phyloP scores from a whole-genome alignment of 1,140 invertebrate species.

The Tribolium castaneum region DNA sequence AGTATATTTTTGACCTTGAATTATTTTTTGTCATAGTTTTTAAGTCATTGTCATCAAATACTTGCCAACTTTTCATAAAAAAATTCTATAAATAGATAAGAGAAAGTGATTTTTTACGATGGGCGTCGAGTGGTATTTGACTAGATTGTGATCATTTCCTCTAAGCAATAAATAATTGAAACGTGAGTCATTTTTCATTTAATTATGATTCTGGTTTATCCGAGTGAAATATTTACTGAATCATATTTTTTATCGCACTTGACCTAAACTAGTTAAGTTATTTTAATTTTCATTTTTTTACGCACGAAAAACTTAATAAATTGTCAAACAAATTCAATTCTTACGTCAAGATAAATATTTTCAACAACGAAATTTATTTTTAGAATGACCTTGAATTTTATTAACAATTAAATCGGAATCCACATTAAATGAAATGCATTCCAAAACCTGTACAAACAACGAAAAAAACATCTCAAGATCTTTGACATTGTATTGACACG shows the following conservation, averaged over 20 bases:
- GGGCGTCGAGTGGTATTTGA: background rate
- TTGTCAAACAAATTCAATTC: background rate
- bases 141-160: background rate
- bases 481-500: background rate
- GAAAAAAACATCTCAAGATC: background rate
- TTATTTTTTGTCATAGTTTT: no score
- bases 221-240: no score
- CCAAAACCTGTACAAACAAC: background rate
- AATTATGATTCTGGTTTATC: background rate
- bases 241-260: no score
- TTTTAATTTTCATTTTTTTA: no score
- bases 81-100: background rate
- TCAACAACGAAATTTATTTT: background rate
- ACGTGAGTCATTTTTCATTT: background rate
- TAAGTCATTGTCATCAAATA: no score
- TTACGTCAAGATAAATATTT: background rate
- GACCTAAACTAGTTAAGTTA: no score
- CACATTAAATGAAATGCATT: background rate
- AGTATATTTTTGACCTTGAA: no score
- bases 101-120: background rate
- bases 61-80: no score
- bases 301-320: no score
- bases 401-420: background rate
- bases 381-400: background rate
- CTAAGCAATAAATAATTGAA: background rate